Percentiles rank a stretch among this genome's conserved stretches.
Evolutionary conservation across 2,113 vertebrate species (phyloP).

Genomic region (Aphyosemion australe): DNA sequence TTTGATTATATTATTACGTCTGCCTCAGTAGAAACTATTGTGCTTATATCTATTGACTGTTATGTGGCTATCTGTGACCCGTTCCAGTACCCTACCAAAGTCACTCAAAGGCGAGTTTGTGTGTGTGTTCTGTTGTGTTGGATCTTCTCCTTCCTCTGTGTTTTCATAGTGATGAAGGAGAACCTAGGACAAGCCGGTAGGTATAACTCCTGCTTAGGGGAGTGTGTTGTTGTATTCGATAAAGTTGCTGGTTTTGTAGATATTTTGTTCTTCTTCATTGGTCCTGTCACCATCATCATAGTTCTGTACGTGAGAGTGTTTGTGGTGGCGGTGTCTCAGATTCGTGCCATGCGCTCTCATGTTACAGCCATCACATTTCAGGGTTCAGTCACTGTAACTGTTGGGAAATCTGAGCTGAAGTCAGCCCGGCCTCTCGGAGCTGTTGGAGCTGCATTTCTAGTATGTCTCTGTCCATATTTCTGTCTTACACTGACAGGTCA

Average conservation of each 20-base stretch:
- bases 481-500: not conserved
- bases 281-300: conserved; percentile 23
- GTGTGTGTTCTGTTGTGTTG: not conserved
- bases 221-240: conserved; percentile 29
- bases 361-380: not conserved
- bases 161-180: no score
- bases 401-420: conserved; percentile 34
- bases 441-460: conserved; percentile 15
- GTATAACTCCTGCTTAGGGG: conserved; percentile 23
- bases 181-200: no score
- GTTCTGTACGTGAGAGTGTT: conserved; percentile 40
- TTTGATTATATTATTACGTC: conserved; percentile 22
- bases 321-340: conserved; percentile 43
- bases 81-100: conserved; percentile 37
- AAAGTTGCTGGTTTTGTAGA: conserved; percentile 29
- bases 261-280: conserved; percentile 21
- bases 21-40: conserved; percentile 26
- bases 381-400: not conserved
- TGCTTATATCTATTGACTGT: conserved; percentile 59
- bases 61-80: conserved; percentile 61
- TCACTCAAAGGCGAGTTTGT: not conserved
- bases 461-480: conserved; percentile 14
- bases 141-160: not conserved
- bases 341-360: conserved; percentile 45
- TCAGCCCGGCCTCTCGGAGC: conserved; percentile 2